These are phyloP conservation scores for Choloepus hoffmanni DNA, from an alignment of 2,113 vertebrate species.

Conservation along the genomic window DNA sequence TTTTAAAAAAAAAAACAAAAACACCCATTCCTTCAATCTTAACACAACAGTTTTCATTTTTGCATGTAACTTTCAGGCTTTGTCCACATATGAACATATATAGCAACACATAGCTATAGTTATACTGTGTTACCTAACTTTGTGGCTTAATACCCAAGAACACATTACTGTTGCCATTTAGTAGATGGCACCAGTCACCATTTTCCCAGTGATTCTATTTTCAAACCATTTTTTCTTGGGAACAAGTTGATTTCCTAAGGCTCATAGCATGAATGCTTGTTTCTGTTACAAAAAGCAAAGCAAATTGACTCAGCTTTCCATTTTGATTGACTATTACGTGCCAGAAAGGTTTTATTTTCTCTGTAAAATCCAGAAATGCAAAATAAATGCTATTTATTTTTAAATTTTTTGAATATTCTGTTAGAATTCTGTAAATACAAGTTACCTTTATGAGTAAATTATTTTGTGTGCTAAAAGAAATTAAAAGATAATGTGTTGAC, in stretches of 20 bases:
- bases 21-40: neutral
- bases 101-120: neutral
- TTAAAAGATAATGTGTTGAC: neutral
- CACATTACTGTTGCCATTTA: constrained; percentile 19
- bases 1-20: constrained; percentile 55
- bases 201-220: neutral
- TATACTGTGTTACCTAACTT: neutral
- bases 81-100: neutral
- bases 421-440: constrained; percentile 43
- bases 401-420: neutral
- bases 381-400: constrained; percentile 47
- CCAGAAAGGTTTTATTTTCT: constrained; percentile 46
- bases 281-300: neutral
- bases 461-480: constrained; percentile 48
- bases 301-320: neutral
- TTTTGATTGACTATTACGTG: neutral
- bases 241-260: constrained; percentile 25
- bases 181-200: constrained; percentile 78
- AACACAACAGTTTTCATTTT: neutral
- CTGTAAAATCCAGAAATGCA: constrained; percentile 38
- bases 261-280: neutral
- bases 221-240: constrained; percentile 13
- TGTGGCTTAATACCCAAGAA: neutral
- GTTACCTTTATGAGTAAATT: constrained; percentile 60
- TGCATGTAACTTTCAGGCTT: neutral